phyloP scores from a whole-genome alignment of 2,888 invertebrate species.

The Lampropteryx suffumata region DNA sequence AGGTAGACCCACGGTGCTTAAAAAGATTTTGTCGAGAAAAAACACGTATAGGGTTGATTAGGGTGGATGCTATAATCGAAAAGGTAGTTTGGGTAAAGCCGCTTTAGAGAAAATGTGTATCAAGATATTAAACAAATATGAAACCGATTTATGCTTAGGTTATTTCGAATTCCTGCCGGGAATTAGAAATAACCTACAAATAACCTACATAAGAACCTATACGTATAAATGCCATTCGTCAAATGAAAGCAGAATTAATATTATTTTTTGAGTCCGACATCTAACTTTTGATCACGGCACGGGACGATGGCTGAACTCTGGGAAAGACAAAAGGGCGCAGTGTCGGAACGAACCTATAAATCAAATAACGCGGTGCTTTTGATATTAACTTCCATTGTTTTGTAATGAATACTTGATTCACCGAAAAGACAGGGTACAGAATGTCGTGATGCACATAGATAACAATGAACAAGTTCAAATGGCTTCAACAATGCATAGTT shows the following conservation, averaged over 20 bases:
- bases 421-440: slow-evolving; percentile 33
- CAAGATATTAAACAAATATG: too few species aligned
- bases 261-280: slow-evolving; percentile 36
- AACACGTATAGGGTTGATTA: slow-evolving; percentile 33
- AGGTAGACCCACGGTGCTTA: slow-evolving; percentile 31
- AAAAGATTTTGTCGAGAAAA: slow-evolving; percentile 23
- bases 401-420: slow-evolving; percentile 44
- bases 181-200: too few species aligned
- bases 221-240: slow-evolving; percentile 1
- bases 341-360: slow-evolving; percentile 59
- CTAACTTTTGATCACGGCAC: slow-evolving; percentile 56
- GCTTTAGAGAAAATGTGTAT: neutral
- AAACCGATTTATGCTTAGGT: too few species aligned
- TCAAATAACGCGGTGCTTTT: slow-evolving; percentile 66
- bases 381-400: slow-evolving; percentile 65
- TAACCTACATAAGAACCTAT: too few species aligned
- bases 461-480: slow-evolving; percentile 32
- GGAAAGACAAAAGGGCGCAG: slow-evolving; percentile 59
- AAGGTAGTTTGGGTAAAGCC: slow-evolving; percentile 15
- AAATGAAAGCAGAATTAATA: slow-evolving; percentile 42
- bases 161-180: neutral
- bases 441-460: slow-evolving; percentile 35
- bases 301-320: slow-evolving; percentile 55
- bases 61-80: slow-evolving; percentile 34
- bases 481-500: slow-evolving; percentile 24